A percentile compares a stretch with the other conserved stretches of the same genome.
Evolutionary conservation across 2,113 vertebrate species (phyloP).

Genomic region (Piaya cayana): DNA sequence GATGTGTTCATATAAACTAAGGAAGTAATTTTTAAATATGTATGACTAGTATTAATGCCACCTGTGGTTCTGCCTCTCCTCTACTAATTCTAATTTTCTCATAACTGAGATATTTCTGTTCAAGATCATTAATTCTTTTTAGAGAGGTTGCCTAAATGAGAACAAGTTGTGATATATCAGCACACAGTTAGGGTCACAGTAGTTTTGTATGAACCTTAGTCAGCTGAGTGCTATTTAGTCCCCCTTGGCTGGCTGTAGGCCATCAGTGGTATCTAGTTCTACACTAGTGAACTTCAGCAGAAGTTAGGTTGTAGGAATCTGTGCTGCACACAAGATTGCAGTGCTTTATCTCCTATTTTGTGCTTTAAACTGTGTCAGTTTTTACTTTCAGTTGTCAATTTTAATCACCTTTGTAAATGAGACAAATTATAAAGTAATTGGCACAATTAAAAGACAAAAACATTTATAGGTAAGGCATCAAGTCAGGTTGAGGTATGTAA

Average conservation of each 20-base stretch:
- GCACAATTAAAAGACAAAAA: neutral
- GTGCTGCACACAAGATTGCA: neutral
- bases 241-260: neutral
- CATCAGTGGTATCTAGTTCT: neutral
- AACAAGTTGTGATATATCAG: neutral
- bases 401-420: neutral
- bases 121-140: neutral
- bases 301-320: neutral
- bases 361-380: neutral
- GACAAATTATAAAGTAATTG: neutral
- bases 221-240: neutral
- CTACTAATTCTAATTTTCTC: neutral
- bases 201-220: neutral
- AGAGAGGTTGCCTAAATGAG: neutral
- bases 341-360: neutral
- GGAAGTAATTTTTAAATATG: neutral
- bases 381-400: neutral
- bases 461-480: neutral
- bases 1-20: neutral
- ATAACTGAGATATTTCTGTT: neutral
- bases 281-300: neutral
- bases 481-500: neutral
- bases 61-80: neutral
- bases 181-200: neutral
- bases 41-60: neutral